A percentile compares a stretch with the other conserved stretches of the same genome.
These are phyloP conservation scores for Pediacus dermestoides DNA, from an alignment of 2,888 invertebrate genomes.

Conservation along the genomic window DNA sequence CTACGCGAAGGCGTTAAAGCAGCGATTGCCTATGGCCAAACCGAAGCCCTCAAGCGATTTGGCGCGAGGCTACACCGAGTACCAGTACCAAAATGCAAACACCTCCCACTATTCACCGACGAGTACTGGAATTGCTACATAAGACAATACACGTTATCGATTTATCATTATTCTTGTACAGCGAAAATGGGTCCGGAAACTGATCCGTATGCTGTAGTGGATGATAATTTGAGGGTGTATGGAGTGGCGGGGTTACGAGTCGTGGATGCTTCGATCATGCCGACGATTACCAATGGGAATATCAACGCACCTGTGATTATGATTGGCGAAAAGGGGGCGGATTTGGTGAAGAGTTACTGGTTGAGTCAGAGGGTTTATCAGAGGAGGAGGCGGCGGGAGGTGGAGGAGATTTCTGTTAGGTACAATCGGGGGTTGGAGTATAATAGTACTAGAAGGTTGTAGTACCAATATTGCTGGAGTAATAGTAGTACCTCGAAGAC, in stretches of 20 bases:
- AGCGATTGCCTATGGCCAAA: conserved; percentile 75
- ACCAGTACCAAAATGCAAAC: conserved; percentile 78
- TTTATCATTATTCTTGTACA: conserved; percentile 81
- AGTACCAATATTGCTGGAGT: too few relatives aligned
- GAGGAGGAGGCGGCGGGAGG: conserved; percentile 20
- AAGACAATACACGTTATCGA: conserved; percentile 82
- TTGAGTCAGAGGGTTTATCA: conserved; percentile 20
- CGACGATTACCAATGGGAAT: conserved; percentile 80
- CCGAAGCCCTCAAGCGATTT: conserved; percentile 72
- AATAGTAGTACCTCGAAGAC: too few relatives aligned
- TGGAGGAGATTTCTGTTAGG: too few relatives aligned
- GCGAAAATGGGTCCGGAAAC: conserved; percentile 78
- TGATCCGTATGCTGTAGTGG: conserved; percentile 79
- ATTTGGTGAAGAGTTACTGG: conserved; percentile 65
- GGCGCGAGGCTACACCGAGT: conserved; percentile 74
- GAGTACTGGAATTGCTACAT: conserved; percentile 85
- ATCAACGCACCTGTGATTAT: conserved; percentile 84
- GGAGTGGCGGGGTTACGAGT: conserved; percentile 76
- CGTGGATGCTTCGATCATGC: conserved; percentile 87
- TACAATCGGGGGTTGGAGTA: too few relatives aligned
- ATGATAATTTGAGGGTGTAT: conserved; percentile 63
- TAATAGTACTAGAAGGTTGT: too few relatives aligned
- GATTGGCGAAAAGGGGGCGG: conserved; percentile 84
- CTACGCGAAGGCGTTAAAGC: conserved; percentile 84
- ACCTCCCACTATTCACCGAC: conserved; percentile 71